A percentile compares a stretch with the other conserved stretches of the same genome.
These are phyloP conservation scores for Andrena camellia DNA, from an alignment of 2,888 invertebrate genomes.

Conservation along the genomic window DNA sequence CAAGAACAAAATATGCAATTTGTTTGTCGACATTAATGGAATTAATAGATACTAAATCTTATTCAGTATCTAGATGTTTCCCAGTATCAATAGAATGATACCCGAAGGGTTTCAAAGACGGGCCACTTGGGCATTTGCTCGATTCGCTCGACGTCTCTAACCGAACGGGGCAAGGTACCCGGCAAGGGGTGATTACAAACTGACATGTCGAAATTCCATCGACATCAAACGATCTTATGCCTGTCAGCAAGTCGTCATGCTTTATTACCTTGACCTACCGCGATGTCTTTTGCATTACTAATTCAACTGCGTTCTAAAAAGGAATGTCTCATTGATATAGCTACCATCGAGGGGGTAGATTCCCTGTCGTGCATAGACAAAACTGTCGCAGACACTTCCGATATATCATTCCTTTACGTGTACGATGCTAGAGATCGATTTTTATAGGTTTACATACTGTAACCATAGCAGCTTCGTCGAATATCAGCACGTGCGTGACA, in stretches of 20 bases:
- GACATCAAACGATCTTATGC: constrained; percentile 47
- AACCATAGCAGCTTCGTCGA: constrained; percentile 79
- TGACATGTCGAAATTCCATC: constrained; percentile 50
- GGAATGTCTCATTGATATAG: constrained; percentile 12
- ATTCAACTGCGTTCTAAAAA: constrained; percentile 45
- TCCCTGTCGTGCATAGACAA: constrained; percentile 23
- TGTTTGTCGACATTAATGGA: too few relatives aligned
- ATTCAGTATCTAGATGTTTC: too few relatives aligned
- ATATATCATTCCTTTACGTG: constrained; percentile 53
- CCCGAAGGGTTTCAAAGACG: background rate
- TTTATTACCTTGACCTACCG: constrained; percentile 60
- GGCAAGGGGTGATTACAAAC: constrained; percentile 55
- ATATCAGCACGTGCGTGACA: constrained; percentile 40
- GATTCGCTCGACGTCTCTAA: background rate
- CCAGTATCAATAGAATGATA: background rate
- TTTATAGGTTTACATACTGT: constrained; percentile 75
- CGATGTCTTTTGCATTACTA: constrained; percentile 42
- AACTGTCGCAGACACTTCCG: constrained; percentile 20
- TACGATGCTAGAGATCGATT: constrained; percentile 74
- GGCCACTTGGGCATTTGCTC: background rate
- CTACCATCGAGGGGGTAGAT: constrained; percentile 12
- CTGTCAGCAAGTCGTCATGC: constrained; percentile 49
- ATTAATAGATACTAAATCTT: too few relatives aligned
- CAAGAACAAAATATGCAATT: background rate
- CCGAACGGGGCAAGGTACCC: constrained; percentile 13